A percentile compares a stretch with the other conserved stretches of the same genome.
Conservation (phyloP, 2,113 vertebrate species). For the Phaethon lepturus region DNA sequence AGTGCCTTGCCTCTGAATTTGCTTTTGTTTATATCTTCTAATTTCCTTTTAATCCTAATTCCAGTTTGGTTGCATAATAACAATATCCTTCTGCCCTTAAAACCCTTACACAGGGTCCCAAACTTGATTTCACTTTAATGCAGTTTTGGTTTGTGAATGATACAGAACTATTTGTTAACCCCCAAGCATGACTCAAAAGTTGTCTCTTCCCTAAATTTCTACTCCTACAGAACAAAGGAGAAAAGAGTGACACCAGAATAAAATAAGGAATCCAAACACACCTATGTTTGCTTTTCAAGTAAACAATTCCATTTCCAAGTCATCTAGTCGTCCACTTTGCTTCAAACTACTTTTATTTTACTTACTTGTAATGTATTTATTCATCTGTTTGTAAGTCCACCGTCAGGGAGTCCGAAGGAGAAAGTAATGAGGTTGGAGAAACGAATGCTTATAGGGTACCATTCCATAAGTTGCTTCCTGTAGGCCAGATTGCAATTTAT, state of each 20-base stretch:
- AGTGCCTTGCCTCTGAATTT: not conserved
- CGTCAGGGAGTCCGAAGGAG: not conserved
- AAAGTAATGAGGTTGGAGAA: not conserved
- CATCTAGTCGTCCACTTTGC: not conserved
- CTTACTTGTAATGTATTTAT: not conserved
- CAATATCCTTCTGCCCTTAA: not conserved
- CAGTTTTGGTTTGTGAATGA: not conserved
- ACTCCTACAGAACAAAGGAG: not conserved
- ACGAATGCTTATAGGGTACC: not conserved
- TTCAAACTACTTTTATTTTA: not conserved
- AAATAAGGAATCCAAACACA: not conserved
- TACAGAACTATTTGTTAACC: not conserved
- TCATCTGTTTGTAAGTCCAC: not conserved
- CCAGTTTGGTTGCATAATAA: not conserved
- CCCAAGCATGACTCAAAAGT: not conserved
- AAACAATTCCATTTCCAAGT: not conserved
- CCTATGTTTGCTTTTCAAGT: not conserved
- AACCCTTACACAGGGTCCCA: not conserved
- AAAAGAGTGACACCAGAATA: not conserved
- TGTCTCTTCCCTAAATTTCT: not conserved
- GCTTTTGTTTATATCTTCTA: not conserved
- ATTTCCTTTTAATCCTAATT: slow-evolving; percentile 13
- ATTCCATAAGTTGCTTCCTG: not conserved
- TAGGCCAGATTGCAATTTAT: not conserved
- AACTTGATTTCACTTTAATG: not conserved